Evolutionary conservation across 2,113 vertebrate genomes (phyloP).

Genomic region (Sebastes fasciatus): DNA sequence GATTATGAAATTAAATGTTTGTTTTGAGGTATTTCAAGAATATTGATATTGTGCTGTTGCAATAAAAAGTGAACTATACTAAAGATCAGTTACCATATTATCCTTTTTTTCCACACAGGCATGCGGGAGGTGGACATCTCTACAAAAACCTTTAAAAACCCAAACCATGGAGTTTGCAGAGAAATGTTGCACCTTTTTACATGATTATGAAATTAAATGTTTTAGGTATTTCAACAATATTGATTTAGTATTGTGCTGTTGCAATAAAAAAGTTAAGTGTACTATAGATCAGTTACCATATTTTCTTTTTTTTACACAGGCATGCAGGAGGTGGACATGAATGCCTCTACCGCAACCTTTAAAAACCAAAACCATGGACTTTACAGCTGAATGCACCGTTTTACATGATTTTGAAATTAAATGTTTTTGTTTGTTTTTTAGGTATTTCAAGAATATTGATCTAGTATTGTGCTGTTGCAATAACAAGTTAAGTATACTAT

Average conservation of each 20-base stretch:
- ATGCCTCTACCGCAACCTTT: not conserved
- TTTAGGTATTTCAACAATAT: too few species aligned
- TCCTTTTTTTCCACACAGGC: not conserved
- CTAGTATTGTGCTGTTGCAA: not conserved
- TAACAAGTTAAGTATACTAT: not conserved
- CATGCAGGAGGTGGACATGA: not conserved
- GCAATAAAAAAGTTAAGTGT: not conserved
- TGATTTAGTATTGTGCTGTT: not conserved
- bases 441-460: too few species aligned
- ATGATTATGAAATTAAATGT: too few species aligned
- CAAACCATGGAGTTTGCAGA: not conserved
- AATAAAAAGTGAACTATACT: not conserved
- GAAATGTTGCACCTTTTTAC: not conserved
- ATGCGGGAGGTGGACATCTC: not conserved
- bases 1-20: conserved; percentile 5
- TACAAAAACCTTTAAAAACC: not conserved
- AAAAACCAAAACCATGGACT: not conserved
- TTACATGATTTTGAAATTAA: too few species aligned
- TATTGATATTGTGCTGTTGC: not conserved
- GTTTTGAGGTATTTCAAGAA: not conserved
- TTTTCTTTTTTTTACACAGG: not conserved
- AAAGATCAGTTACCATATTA: not conserved
- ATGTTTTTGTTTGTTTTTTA: too few species aligned
- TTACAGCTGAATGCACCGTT: conserved; percentile 5
- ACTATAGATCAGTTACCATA: not conserved